Base-by-base conservation (phyloP, 2,797 vertebrate genomes). In the Lates japonicus region DNA sequence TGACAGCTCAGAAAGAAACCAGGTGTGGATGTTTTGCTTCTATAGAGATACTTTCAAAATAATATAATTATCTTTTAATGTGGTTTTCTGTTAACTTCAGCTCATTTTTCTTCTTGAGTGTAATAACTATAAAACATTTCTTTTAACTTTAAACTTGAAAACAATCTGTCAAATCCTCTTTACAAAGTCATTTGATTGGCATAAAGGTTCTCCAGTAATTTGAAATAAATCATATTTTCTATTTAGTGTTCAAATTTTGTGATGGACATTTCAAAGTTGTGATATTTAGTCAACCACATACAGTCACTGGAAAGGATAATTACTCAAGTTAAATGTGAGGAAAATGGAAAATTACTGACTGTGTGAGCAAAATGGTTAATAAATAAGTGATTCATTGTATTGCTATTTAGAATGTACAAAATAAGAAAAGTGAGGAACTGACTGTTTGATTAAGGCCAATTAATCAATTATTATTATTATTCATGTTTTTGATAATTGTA, bases 171-270 rank as follows among this genome's bases (percentile, higher is more conserved):
- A 71, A 44, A 42, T 16, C 13, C 16, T 48, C 42, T 41, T 48
- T 6, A 65, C 35, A 46, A 29, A n/a, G 48, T 11, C 49, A 10
- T 22, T 54, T 22, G 2, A 7, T 31, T 29, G 22, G 11, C 52
- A 14, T 14, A 29, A 14, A 5, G 25, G 12, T 55, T 35, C 49
- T n/a, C 20, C 12, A n/a, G 14, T 35, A 25, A 29, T 64, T 20
- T 29, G 9, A 33, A 66, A 60, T n/a, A 5, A 60, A 75, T 59
- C 52, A 1, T 2, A 64, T 59, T 69, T 49, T 58, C n/a, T 16
- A 42, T 63, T 74, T 12, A 42, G 33, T 16, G 51, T 44, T 42
- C 3, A 7, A 0, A 37, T 37, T 19, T 48, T 54, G 33, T 16
- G 20, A 44, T 35, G 39, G 41, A 13, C 2, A 52, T 16, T 22